phyloP scores from a whole-genome alignment of 1,140 invertebrate species.

The Tetramorium simillimum region DNA sequence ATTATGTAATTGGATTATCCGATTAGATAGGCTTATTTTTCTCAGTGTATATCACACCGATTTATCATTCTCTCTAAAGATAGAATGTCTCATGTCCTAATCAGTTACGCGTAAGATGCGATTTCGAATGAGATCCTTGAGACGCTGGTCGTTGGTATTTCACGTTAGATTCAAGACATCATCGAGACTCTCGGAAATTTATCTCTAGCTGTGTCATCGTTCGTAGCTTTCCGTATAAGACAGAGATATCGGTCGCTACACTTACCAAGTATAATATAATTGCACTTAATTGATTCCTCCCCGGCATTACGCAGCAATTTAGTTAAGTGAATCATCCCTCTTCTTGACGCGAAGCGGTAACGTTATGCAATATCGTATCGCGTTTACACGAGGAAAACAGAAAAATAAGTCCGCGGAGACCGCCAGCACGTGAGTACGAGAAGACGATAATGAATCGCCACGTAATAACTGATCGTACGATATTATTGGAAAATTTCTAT shows the following conservation, averaged over 20 bases:
- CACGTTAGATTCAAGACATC: background rate
- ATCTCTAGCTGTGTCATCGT: slow-evolving; percentile 3
- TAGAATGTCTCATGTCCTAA: background rate
- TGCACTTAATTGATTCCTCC: slow-evolving; percentile 45
- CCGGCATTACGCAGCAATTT: slow-evolving; percentile 30
- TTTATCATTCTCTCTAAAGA: background rate
- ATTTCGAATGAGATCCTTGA: background rate
- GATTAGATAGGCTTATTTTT: too few species aligned
- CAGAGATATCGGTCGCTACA: slow-evolving; percentile 13
- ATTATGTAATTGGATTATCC: too few species aligned
- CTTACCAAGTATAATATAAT: slow-evolving; percentile 36
- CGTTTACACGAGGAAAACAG: background rate
- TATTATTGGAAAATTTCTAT: background rate
- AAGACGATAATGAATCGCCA: background rate
- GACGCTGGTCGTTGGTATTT: background rate
- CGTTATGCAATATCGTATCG: slow-evolving; percentile 36
- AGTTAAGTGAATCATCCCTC: slow-evolving; percentile 30
- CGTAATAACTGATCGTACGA: background rate
- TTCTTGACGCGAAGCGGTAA: slow-evolving; percentile 5
- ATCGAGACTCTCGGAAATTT: slow-evolving; percentile 20
- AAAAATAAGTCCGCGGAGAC: background rate
- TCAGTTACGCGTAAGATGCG: background rate
- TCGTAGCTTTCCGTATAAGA: slow-evolving; percentile 5
- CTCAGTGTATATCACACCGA: too few species aligned
- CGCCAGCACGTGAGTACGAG: background rate